Evolutionary conservation across 2,113 vertebrate genomes (phyloP), one percentile per base, ranked within the genome.

Genomic region (Scolopax mira): DNA sequence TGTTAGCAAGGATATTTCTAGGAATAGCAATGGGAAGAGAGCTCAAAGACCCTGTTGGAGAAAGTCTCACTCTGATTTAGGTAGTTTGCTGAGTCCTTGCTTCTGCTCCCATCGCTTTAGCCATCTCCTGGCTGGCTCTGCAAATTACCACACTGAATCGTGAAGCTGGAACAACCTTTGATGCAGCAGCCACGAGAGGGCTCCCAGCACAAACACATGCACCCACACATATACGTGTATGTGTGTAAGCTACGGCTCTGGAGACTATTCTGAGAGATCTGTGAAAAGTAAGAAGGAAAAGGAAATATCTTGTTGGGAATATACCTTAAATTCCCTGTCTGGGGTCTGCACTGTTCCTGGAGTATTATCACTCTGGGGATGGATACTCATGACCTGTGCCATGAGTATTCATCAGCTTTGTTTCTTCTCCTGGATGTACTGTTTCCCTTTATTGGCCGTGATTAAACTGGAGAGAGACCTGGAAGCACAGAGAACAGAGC

Each of bases 151-250:
- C 6, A 0, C 9, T 27, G 81, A 19, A 48, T 24, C 37, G 0
- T 0, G 4, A 54, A 49, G 75, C 75, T 55, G 94, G 62, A 39
- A n/a, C 28, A 17, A 14, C 2, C 0, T 2, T 1, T 9, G 72
- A 31, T 46, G 55, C 72, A 42, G 85, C 88, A 51, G 79, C 96
- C 97, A 93, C 77, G 30, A 96, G 97, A 95, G 96, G 95, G 95
- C 89, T 93, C 86, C 65, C 72, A 2, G 78, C 73, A 46, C 81
- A 33, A 39, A 7, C 19, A 7, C 52, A 31, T 41, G 4, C 18
- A 42, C n/a, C n/a, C 41, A 2, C 71, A 25, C 37, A 66, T 46
- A 7, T 2, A 0, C 1, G 3, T 57, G 42, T 31, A 15, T 13
- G 15, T 18, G 7, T 5, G 78, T 10, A 30, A 69, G 4, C 7